Evolutionary conservation across 1,140 invertebrate species (phyloP), one percentile per base, ranked within the genome.

Genomic region (Phymastichus coffea): DNA sequence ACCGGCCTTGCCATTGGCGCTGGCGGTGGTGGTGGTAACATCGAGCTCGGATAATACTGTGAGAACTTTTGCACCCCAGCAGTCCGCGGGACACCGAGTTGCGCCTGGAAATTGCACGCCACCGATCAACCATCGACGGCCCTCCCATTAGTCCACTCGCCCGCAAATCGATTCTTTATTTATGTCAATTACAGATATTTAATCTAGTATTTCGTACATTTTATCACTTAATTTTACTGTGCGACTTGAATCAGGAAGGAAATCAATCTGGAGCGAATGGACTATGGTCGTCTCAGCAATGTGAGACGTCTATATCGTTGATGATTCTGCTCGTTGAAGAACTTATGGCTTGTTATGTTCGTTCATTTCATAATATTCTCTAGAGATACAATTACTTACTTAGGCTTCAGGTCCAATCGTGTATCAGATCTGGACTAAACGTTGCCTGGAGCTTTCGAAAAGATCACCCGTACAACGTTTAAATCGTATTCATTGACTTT

Each of bases 1-100:
- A 98, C 95, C 0, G 95, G 95, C 64, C 95, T 83, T 2, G 95
- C 94, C 91, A 97, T 95, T 8, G 94, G 94, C 3, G 94, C 94
- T 2, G 95, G 86, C n/a, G 95, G 94, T n/a, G 94, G 92, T 37
- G 94, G 95, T 14, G 95, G 94, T 66, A 97, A 81, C 87, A 92
- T 94, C 63, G 91, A 88, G 70, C 90, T 92, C 61, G 88, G 86
- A 81, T 94, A 95, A 79, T 95, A 95, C 68, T 93, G 91, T 54
- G 89, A 86, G 70, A 90, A 81, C 80, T 88, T 88, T 66, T 87
- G 78, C 70, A 80, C 69, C 25, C 74, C 80, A 86, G 87, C 86
- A 79, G n/a, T n/a, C 75, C 65, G 84, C 80, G 79, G 82, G 84
- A 72, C 83, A 75, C 76, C 82, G 68, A 75, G 76, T 79, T 72